Conservation (phyloP, 2,888 invertebrate genomes). For the Xanthorhoe spadicearia region DNA sequence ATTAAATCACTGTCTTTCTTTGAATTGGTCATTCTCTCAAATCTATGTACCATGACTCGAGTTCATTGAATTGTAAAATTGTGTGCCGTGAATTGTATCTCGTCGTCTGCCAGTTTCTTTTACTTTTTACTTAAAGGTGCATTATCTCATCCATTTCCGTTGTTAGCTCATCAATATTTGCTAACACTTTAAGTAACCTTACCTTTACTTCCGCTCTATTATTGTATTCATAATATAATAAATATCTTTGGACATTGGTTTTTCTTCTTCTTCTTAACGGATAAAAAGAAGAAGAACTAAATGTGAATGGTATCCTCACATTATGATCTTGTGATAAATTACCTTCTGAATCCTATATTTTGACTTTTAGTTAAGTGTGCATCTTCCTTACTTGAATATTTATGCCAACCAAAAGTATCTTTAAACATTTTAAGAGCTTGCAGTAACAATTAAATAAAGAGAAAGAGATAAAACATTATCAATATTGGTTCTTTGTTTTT, state of each 20-base stretch:
- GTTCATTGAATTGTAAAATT: slow-evolving; percentile 43
- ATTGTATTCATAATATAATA: not conserved
- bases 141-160: slow-evolving; percentile 64
- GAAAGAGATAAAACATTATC: slow-evolving; percentile 1
- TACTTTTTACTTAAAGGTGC: slow-evolving; percentile 47
- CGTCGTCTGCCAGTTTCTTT: slow-evolving; percentile 15
- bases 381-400: too few species aligned
- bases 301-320: too few species aligned
- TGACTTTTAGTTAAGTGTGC: too few species aligned
- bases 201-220: not conserved
- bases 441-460: not conserved
- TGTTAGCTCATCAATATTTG: slow-evolving; percentile 58
- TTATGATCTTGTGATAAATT: too few species aligned
- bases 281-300: too few species aligned
- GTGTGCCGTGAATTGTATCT: slow-evolving; percentile 39
- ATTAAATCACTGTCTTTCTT: not conserved
- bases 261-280: too few species aligned
- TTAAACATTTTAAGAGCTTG: too few species aligned
- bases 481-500: too few species aligned
- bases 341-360: too few species aligned
- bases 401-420: too few species aligned
- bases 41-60: slow-evolving; percentile 50
- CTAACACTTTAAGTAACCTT: slow-evolving; percentile 32
- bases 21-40: slow-evolving; percentile 5
- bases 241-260: not conserved